A percentile compares a stretch with the other conserved stretches of the same genome.
Evolutionary conservation across 2,888 invertebrate species (phyloP).

Genomic region (Ophion ventricosus): DNA sequence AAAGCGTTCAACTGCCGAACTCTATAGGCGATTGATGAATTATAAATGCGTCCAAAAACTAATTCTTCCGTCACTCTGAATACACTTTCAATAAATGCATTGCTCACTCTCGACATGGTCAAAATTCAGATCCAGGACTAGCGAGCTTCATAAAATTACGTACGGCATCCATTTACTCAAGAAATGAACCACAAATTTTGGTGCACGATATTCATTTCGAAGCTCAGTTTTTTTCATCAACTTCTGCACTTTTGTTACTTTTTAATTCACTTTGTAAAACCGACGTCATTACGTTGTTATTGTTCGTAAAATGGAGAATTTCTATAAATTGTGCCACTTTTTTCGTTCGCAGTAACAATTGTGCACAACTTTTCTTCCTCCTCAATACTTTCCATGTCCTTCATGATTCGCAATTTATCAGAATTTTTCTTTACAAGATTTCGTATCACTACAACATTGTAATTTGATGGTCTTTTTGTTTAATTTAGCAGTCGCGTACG

Average conservation of each 20-base stretch:
- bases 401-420: not conserved
- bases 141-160: slow-evolving; percentile 54
- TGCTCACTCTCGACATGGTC: slow-evolving; percentile 62
- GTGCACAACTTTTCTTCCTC: too few relatives aligned
- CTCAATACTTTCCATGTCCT: not conserved
- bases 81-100: slow-evolving; percentile 62
- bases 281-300: not conserved
- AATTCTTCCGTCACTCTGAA: slow-evolving; percentile 1
- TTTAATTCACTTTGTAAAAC: not conserved
- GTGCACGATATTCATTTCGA: slow-evolving; percentile 41
- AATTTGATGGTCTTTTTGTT: slow-evolving; percentile 6
- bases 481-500: slow-evolving; percentile 28
- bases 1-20: slow-evolving; percentile 2
- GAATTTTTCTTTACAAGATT: slow-evolving; percentile 7
- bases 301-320: slow-evolving; percentile 15
- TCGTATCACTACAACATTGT: slow-evolving; percentile 19
- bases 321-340: not conserved
- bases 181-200: slow-evolving; percentile 62
- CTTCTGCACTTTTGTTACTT: not conserved
- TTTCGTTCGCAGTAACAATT: not conserved
- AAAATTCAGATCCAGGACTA: slow-evolving; percentile 56
- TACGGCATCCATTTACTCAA: slow-evolving; percentile 63
- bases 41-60: slow-evolving; percentile 8
- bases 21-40: slow-evolving; percentile 27
- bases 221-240: not conserved